Base-by-base conservation (phyloP, 2,888 invertebrate genomes). In the Leucophenga montana region DNA sequence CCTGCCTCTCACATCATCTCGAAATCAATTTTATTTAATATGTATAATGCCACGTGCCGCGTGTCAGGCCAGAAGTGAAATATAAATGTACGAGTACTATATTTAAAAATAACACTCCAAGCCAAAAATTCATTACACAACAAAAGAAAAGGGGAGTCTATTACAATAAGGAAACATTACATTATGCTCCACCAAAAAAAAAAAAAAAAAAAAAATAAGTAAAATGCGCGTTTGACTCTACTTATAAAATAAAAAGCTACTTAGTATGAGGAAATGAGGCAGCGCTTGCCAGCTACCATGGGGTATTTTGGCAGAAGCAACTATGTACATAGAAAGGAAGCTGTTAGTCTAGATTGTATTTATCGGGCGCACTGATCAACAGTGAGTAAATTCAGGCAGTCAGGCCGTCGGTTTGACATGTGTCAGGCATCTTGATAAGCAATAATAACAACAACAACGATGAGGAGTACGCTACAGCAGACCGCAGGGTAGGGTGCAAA, bases 341-440 rank as follows among this genome's bases (percentile, higher is more conserved):
- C 70, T 77, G 73, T 73, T 73, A 73, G 61, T 66, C 79, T 82
- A 79, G 73, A 74, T 79, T 78, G 75, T 79, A 71, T 79, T 82
- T 83, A 80, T 80, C 83, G 76, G 70, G 48, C 70, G 70, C 71
- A 69, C 73, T 75, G 79, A 80, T 80, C 80, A 75, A 78, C 73
- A 56, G 68, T 68, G 31, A 3, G 39, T 70, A 54, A 66, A 73
- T 74, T 27, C 27, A 27, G 27, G 27, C 27, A 27, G 27, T 2
- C 27, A 27, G 27, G 27, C 27, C 3, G 2, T n/a, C n/a, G n/a
- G 3, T 46, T 46, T 50, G 50, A 83, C 83, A 80, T 80, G 80
- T 80, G 80, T 70, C 84, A 66, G 71, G 65, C 75, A 80, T 80
- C 80, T 79, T 76, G 83, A 80, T 80, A 83, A 78, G 74, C 61